Percentiles rank a stretch among this genome's conserved stretches.
Evolutionary conservation across 2,888 invertebrate genomes (phyloP).

Genomic region (Lithophane semibrunnea): DNA sequence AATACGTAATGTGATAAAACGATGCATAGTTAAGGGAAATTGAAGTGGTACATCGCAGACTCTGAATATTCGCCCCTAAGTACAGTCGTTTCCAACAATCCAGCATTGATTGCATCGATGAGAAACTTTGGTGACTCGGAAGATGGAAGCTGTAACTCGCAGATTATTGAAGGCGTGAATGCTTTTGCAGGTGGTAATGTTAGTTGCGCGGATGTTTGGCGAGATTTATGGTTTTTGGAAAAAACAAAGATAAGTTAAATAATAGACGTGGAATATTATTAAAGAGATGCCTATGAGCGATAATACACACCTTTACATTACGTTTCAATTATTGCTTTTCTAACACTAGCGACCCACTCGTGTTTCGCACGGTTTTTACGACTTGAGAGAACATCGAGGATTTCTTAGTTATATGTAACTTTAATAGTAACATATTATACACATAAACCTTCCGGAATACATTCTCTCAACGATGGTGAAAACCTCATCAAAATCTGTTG

Average conservation of each 20-base stretch:
- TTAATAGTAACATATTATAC: too few relatives aligned
- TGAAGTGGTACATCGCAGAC: constrained; percentile 67
- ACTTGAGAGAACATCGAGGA: too few relatives aligned
- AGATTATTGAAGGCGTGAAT: constrained; percentile 31
- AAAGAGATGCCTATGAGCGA: neutral
- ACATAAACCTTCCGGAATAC: too few relatives aligned
- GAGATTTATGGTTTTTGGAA: constrained; percentile 29
- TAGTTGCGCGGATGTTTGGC: constrained; percentile 4
- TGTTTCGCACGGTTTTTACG: too few relatives aligned
- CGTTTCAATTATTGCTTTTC: neutral
- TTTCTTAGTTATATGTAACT: too few relatives aligned
- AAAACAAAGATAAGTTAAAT: constrained; percentile 20
- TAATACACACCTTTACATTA: neutral
- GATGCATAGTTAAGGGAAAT: constrained; percentile 78
- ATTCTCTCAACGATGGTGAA: too few relatives aligned
- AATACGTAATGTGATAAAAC: constrained; percentile 81
- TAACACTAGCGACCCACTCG: too few relatives aligned
- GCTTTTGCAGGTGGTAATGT: constrained; percentile 27
- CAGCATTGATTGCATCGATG: constrained; percentile 61
- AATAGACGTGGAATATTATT: neutral
- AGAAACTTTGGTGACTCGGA: constrained; percentile 55
- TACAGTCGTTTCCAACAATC: constrained; percentile 48
- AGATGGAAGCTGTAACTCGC: constrained; percentile 35
- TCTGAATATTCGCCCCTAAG: constrained; percentile 56
- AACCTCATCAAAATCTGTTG: too few relatives aligned